Percentiles rank a stretch among this genome's conserved stretches.
Conservation (phyloP, 2,888 invertebrate genomes). For the Drosophila mettleri region DNA sequence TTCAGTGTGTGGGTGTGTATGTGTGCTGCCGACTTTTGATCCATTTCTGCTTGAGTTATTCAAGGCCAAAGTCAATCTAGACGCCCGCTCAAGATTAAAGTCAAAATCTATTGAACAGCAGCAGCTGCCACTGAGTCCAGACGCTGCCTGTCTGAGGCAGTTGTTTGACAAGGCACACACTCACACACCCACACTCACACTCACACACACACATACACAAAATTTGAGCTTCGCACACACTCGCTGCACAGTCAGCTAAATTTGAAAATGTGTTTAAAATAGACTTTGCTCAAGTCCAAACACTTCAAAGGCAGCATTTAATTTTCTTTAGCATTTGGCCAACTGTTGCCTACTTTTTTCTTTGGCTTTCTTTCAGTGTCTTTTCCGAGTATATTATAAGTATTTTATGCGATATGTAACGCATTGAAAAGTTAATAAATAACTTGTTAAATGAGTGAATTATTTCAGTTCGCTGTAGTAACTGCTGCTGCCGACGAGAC, state of each 20-base stretch:
- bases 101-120: conserved; percentile 27
- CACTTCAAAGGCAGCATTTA: conserved; percentile 50
- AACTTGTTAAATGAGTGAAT: neutral
- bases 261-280: conserved; percentile 58
- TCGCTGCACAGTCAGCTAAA: conserved; percentile 43
- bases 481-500: no score
- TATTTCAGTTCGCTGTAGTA: no score
- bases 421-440: neutral
- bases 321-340: conserved; percentile 34
- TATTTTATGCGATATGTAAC: neutral
- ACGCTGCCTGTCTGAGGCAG: conserved; percentile 36
- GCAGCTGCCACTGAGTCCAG: conserved; percentile 24
- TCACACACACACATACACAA: conserved; percentile 5
- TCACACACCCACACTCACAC: conserved; percentile 14
- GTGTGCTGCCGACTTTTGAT: conserved; percentile 66
- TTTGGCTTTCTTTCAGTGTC: conserved; percentile 8
- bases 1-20: neutral
- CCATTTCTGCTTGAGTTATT: conserved; percentile 69
- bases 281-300: conserved; percentile 32
- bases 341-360: conserved; percentile 47
- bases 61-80: conserved; percentile 49
- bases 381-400: neutral
- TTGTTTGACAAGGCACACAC: conserved; percentile 20
- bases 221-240: conserved; percentile 15
- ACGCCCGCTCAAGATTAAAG: conserved; percentile 43